Evolutionary conservation across 2,888 invertebrate species (phyloP), one percentile per base, ranked within the genome.

Genomic region (Lepidochitona cinerea): DNA sequence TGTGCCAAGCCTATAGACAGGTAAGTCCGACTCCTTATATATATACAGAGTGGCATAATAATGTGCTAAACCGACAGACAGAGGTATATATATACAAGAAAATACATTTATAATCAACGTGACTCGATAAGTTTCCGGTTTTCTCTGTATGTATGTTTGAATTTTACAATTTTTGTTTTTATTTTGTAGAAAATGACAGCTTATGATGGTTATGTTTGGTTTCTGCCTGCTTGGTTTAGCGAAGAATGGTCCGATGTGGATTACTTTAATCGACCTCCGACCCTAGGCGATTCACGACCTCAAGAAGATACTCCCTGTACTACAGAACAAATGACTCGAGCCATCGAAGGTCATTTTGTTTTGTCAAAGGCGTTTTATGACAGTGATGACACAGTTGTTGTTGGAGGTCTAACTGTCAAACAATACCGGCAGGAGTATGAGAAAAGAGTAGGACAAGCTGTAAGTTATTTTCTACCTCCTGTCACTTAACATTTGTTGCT

Each of bases 1-100:
- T 97, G 93, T 97, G 97, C 88, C 95, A 95, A 87, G 96, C 96
- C 0, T 94, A 92, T 86, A 93, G 92, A 83, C 92, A 93, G 77
- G n/a, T n/a, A n/a, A n/a, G n/a, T n/a, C n/a, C n/a, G n/a, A n/a
- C n/a, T n/a, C n/a, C n/a, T n/a, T n/a, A n/a, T n/a, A n/a, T n/a
- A n/a, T n/a, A n/a, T n/a, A n/a, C n/a, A n/a, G n/a, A n/a, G n/a
- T n/a, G n/a, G n/a, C n/a, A n/a, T n/a, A n/a, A n/a, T n/a, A n/a
- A 94, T 97, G 93, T 97, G 97, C 88, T 95, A 95, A 87, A 96
- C 96, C 0, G 94, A 92, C 86, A 93, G 92, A 83, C 92, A 93
- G 77, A n/a, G n/a, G n/a, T n/a, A n/a, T n/a, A n/a, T n/a, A n/a
- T n/a, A n/a, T n/a, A n/a, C n/a, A n/a, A n/a, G n/a, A n/a, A n/a